Percentiles rank a stretch among this genome's conserved stretches.
Evolutionary conservation across 2,797 vertebrate species (phyloP).

Genomic region (Anomalospiza imberbis): DNA sequence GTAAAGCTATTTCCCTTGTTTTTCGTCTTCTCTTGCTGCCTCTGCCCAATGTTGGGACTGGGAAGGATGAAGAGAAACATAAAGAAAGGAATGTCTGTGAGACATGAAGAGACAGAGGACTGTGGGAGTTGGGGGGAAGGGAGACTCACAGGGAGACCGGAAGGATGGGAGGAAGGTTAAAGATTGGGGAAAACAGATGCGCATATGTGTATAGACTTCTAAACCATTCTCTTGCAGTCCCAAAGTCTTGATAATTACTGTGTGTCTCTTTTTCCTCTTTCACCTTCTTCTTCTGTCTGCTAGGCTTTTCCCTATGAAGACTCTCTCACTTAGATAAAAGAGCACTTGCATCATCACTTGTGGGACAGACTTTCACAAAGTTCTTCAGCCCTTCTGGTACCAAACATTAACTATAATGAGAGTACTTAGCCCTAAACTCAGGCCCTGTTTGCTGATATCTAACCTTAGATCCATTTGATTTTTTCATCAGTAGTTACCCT

Average conservation of each 20-base stretch:
- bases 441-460: not conserved
- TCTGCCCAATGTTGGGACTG: not conserved
- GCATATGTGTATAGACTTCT: not conserved
- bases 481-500: not conserved
- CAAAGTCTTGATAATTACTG: not conserved
- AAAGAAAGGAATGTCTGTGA: not conserved
- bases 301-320: not conserved
- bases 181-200: not conserved
- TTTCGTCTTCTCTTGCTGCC: not conserved
- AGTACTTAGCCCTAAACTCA: not conserved
- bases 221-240: not conserved
- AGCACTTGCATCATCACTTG: not conserved
- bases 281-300: not conserved
- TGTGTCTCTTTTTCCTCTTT: not conserved
- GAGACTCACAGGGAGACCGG: not conserved
- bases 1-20: not conserved
- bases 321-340: not conserved
- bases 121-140: not conserved
- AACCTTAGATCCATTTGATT: not conserved
- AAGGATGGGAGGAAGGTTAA: slow-evolving; percentile 27
- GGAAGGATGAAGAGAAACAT: not conserved
- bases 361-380: not conserved
- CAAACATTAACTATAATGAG: not conserved
- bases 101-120: not conserved
- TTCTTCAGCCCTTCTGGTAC: not conserved